Evolutionary conservation across 2,888 invertebrate genomes (phyloP), one percentile per base, ranked within the genome.

Genomic region (Magallana nippona): DNA sequence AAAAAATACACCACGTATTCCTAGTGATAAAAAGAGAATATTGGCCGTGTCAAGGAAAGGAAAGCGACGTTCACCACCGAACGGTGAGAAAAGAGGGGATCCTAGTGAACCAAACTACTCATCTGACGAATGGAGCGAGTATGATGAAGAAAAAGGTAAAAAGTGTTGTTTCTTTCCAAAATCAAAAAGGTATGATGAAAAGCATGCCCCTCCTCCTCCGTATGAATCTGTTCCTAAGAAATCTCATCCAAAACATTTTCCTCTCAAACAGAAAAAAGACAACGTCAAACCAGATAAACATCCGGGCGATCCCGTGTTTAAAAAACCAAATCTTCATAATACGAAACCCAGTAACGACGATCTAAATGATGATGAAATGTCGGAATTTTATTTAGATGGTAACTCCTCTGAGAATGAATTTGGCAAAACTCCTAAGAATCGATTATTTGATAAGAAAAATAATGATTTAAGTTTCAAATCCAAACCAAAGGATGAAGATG

Each of bases 121-220:
- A 17, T 79, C 79, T n/a, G 79, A 79, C 56, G 79, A 79, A 58
- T 79, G 79, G 79, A 79, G 79, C 22, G 79, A 79, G 17, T 79
- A 79, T 57, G 79, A 79, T 22, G 56, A 79, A 11, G 55, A 79
- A 57, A 56, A 19, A 27, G 22, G 57, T 19, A 56, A 27, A 58
- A 10, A 27, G 19, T 79, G 79, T 10, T 79, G 56, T 57, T 8
- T 56, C 56, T 19, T 17, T 2, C 56, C 56, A 57, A 56, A 22
- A 56, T 79, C 56, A 55, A 71, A 71, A 27, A 71, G 32, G 13
- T 71, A 71, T 32, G 71, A 71, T 17, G 71, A 71, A 71, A 71
- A 71, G 15, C 71, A 15, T 13, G 22, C 71, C 15, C 10, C 15
- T 22, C 71, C 71, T 71, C 71, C 71, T 11, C 71, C 71, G 3